Base-by-base conservation (phyloP, 2,888 invertebrate species). In the Sinhomidia bicolor region DNA sequence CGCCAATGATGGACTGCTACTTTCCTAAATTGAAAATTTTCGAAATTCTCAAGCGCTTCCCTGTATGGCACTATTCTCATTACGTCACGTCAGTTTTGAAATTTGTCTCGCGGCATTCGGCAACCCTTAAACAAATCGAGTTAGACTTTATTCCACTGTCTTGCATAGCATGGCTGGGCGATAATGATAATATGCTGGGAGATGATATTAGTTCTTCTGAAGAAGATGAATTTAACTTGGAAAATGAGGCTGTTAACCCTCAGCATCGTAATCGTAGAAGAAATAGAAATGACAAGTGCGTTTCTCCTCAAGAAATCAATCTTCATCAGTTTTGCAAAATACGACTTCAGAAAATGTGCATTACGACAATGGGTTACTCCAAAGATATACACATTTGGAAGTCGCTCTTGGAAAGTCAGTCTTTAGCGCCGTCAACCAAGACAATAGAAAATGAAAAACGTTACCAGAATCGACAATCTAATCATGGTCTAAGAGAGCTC, bases 1-100 rank as follows among this genome's bases (percentile, higher is more conserved):
- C 89, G 32, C 91, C 91, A 5, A 80, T 91, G 51, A 91, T 91
- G 89, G 91, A 91, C 71, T 91, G 91, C 71, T 85, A 71, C 20
- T 91, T 91, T 68, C 90, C 90, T 0, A 89, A 88, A 76, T 76
- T 91, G 23, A 90, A 86, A 29, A 68, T 82, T 57, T 91, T 91
- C 41, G 91, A 91, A 68, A 90, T 91, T 44, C 76, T 91, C 10
- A 91, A 91, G 57, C 57, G 90, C 10, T 91, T 91, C 74, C 87
- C 88, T n/a, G 83, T 90, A 17, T 85, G 85, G 85, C 87, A 90
- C 41, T 91, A 91, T 71, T 90, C 89, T n/a, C 87, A 88, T 41
- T 90, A 89, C 62, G 87, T 91, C 1, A 89, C 90, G 9, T 89
- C 90, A 9, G 87, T 92, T 9, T 82, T 92, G 0, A 83, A 90